phyloP scores from a whole-genome alignment of 1,140 invertebrate species.

The Mercenaria mercenaria region DNA sequence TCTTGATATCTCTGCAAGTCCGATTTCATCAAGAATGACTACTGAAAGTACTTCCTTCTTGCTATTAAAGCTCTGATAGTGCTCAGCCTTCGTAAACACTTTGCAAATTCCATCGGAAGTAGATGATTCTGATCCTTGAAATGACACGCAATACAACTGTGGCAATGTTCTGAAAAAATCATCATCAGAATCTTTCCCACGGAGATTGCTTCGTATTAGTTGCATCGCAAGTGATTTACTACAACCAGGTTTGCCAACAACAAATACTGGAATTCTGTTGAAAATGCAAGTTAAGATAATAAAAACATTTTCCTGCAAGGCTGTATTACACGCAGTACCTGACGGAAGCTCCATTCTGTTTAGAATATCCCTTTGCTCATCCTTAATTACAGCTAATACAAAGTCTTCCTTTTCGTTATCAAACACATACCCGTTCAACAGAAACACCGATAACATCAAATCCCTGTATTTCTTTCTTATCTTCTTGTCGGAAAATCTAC shows the following conservation, averaged over 20 bases:
- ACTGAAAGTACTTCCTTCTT: slow-evolving; percentile 71
- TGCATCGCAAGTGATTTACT: slow-evolving; percentile 81
- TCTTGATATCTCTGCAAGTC: slow-evolving; percentile 73
- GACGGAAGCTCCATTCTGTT: slow-evolving; percentile 65
- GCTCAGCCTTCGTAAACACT: slow-evolving; percentile 72
- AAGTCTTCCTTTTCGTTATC: background rate
- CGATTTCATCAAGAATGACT: slow-evolving; percentile 78
- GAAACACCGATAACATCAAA: slow-evolving; percentile 58
- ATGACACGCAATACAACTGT: slow-evolving; percentile 74
- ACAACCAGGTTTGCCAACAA: slow-evolving; percentile 82
- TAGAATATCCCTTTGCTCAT: slow-evolving; percentile 66
- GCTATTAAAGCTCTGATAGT: slow-evolving; percentile 68
- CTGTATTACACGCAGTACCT: slow-evolving; percentile 72
- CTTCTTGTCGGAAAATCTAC: slow-evolving; percentile 59
- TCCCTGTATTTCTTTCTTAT: slow-evolving; percentile 66
- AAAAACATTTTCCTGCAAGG: slow-evolving; percentile 81
- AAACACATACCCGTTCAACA: background rate
- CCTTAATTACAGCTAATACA: slow-evolving; percentile 45
- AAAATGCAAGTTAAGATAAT: slow-evolving; percentile 81
- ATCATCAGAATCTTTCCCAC: slow-evolving; percentile 73
- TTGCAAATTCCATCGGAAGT: slow-evolving; percentile 76
- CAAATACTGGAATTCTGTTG: slow-evolving; percentile 78
- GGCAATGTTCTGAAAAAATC: slow-evolving; percentile 75
- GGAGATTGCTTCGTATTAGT: slow-evolving; percentile 75
- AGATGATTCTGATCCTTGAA: slow-evolving; percentile 75